Conservation (phyloP, 2,113 vertebrate species). For the Cheilinus undulatus region DNA sequence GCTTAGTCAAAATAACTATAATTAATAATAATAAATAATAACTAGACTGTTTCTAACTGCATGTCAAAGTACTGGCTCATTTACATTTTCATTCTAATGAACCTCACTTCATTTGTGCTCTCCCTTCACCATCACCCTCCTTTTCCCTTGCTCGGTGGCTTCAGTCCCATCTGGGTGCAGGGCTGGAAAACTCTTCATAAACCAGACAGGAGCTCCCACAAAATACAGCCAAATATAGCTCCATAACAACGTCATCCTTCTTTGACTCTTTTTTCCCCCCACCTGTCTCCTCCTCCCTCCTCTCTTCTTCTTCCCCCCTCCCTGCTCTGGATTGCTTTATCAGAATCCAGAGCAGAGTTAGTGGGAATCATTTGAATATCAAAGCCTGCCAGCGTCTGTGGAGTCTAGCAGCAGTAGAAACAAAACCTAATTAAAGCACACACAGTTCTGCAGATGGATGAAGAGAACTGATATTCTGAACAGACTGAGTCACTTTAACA, state of each 20-base stretch:
- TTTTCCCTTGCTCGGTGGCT: slow-evolving; percentile 9
- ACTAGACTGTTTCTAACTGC: no score
- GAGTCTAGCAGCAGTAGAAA: slow-evolving; percentile 54
- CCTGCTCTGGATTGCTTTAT: slow-evolving; percentile 8
- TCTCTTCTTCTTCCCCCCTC: background rate
- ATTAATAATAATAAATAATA: no score
- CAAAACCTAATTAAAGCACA: slow-evolving; percentile 71
- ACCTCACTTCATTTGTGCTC: slow-evolving; percentile 11
- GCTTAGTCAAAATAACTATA: no score
- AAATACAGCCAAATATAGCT: slow-evolving; percentile 69
- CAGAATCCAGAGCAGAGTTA: slow-evolving; percentile 38
- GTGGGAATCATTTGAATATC: slow-evolving; percentile 75
- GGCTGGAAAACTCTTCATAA: slow-evolving; percentile 49
- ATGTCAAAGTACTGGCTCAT: no score
- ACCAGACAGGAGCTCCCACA: slow-evolving; percentile 69
- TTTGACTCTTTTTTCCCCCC: slow-evolving; percentile 18
- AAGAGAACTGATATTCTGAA: background rate
- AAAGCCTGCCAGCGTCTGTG: slow-evolving; percentile 62
- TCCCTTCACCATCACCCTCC: slow-evolving; percentile 16
- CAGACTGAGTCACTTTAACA: slow-evolving; percentile 1
- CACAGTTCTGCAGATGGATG: slow-evolving; percentile 29
- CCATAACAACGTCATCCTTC: slow-evolving; percentile 51
- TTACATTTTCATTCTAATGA: no score
- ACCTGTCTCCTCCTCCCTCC: slow-evolving; percentile 13
- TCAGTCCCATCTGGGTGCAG: slow-evolving; percentile 37